Evolutionary conservation across 2,888 invertebrate genomes (phyloP), one percentile per base, ranked within the genome.

Genomic region (Amblyjoppa fuscipennis): DNA sequence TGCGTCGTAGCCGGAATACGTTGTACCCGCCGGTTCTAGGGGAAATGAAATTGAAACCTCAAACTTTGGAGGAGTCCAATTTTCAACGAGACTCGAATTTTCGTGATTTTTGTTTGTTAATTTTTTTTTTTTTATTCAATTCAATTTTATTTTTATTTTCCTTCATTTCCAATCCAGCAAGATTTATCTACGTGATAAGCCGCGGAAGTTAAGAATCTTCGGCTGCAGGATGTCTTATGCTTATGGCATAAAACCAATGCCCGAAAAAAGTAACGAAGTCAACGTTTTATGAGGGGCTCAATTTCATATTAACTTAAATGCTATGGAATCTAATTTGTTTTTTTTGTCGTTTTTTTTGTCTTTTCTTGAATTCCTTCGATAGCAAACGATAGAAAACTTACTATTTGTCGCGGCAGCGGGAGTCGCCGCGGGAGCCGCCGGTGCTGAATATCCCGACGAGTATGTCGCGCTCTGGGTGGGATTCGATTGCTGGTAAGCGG

Each of bases 1-100:
- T 90, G 98, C 97, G 95, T 99, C 98, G 95, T 98, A 99, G 93
- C 98, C 98, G 92, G 97, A 96, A 95, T 97, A 97, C 89, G 96
- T 95, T 91, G 96, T 96, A 93, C 96, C 96, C 92, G 96, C 96
- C 92, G 96, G 95, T 91, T 95, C 95, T 93, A 93, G 90, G 90
- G 92, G 92, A 93, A 93, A 93, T 92, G 90, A 93, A 93, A 93
- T 92, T 92, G 92, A 93, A 90, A 93, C 93, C 93, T 93, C 92
- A 91, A 92, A 90, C 91, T 91, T 91, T 90, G 90, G 90, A 90
- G 91, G 90, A 91, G 88, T 89, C 90, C 87, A 89, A 87, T 84
- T 89, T 91, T 74, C 76, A 87, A 89, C 68, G 49, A 84, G 64
- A 75, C 77, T 81, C 77, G 69, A 70, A 68, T 38, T 79, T 25